Base-by-base conservation (phyloP, 2,888 invertebrate species). In the Hemaris fuciformis region DNA sequence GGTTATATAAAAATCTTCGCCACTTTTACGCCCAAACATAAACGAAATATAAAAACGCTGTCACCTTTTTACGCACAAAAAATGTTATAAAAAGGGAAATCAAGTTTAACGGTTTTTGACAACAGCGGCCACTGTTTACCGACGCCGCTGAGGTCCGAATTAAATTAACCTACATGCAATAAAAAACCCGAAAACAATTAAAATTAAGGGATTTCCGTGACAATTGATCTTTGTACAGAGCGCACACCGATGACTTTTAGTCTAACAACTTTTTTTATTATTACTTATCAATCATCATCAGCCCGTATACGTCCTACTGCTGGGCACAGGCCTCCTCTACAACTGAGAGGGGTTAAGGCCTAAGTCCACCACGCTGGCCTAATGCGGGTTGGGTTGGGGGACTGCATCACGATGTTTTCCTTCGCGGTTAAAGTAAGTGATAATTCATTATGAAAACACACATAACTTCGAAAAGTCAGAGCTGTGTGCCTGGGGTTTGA, bases 81-180 rank as follows among this genome's bases (percentile, higher is more conserved):
- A 4, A 15, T 3, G 53, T 18, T 31, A 53, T 31, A 53, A 53
- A 53, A 53, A 53, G 5, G 53, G 27, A 53, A 15, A 53, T 53
- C 53, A 27, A 18, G 31, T 31, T 53, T 53, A 53, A 53, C 31
- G 53, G 53, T 53, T 53, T 46, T 53, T 53, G 53, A 53, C 53
- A 53, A 31, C 27, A 27, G n/a, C 13, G 18, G 18, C n/a, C 15
- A 27, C 27, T 53, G 53, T 53, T 53, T 18, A 4, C 46, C 45
- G 42, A 22, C 45, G n/a, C 48, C 3, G 38, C 31, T 3, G 46
- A 46, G 46, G 6, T 46, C 0, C 23, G 27, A 53, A 53, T 53
- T 31, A 53, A 53, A 53, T 31, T 53, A 27, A 31, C 53, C 27
- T 3, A 27, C 27, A 53, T 31, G 8, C 31, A 53, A 31, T 53